Evolutionary conservation across 2,888 invertebrate genomes (phyloP).

Genomic region (Fissipunctia ypsillon): DNA sequence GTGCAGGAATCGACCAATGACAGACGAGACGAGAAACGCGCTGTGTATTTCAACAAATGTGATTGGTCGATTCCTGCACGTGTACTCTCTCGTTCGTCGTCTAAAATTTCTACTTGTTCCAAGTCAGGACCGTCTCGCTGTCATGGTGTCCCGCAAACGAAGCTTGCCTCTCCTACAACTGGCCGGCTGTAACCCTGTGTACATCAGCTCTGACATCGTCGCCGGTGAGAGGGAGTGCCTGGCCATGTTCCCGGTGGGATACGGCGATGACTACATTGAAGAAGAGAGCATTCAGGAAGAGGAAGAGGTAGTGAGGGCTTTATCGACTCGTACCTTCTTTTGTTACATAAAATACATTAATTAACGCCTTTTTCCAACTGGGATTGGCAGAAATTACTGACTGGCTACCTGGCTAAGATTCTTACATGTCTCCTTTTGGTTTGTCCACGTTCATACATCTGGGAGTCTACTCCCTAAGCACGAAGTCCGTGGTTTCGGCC

Average conservation of each 20-base stretch:
- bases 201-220: slow-evolving; percentile 82
- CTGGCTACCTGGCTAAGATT: neutral
- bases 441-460: neutral
- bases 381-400: no score
- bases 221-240: slow-evolving; percentile 84
- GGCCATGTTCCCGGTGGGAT: slow-evolving; percentile 85
- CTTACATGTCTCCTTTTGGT: neutral
- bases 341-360: no score
- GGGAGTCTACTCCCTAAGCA: no score
- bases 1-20: no score
- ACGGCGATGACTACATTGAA: slow-evolving; percentile 80
- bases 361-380: neutral
- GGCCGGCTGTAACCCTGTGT: slow-evolving; percentile 82
- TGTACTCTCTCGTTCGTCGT: no score
- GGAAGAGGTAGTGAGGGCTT: slow-evolving; percentile 59
- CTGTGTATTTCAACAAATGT: no score
- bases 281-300: slow-evolving; percentile 80
- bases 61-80: no score
- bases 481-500: no score
- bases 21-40: no score
- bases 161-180: slow-evolving; percentile 84
- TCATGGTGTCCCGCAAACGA: slow-evolving; percentile 86
- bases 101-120: neutral
- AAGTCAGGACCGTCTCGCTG: slow-evolving; percentile 84
- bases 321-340: neutral